These are phyloP conservation scores for Podarcis lilfordi DNA, from an alignment of 2,797 vertebrate genomes.

Conservation along the genomic window DNA sequence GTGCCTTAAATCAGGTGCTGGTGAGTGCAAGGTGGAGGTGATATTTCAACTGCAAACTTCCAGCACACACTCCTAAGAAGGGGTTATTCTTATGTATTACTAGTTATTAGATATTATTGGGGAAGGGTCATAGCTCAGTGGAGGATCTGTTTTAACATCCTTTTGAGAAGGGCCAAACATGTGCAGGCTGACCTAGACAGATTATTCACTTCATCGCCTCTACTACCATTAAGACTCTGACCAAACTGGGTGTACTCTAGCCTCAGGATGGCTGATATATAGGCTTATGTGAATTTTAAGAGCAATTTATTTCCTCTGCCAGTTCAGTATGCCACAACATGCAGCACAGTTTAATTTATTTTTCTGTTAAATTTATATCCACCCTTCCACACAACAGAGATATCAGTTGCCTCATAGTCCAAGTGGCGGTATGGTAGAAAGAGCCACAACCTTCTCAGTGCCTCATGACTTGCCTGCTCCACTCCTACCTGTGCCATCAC, in stretches of 20 bases:
- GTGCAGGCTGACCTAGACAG: background rate
- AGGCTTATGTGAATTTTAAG: background rate
- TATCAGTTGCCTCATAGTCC: too few species aligned
- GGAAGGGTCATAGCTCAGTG: too few species aligned
- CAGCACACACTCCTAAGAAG: background rate
- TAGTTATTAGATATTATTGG: too few species aligned
- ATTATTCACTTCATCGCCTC: background rate
- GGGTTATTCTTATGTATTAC: too few species aligned
- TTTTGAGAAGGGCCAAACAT: background rate
- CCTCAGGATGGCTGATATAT: background rate
- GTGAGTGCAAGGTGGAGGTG: background rate
- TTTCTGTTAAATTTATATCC: too few species aligned
- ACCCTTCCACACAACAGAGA: too few species aligned
- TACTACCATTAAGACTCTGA: background rate
- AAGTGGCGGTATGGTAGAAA: background rate
- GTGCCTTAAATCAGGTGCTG: too few species aligned
- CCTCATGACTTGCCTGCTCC: too few species aligned
- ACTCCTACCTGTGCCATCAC: too few species aligned
- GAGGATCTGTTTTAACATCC: background rate
- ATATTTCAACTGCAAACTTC: background rate
- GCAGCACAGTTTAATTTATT: background rate
- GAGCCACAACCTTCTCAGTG: too few species aligned
- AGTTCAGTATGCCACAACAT: background rate
- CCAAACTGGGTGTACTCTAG: background rate
- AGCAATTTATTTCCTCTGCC: background rate